These are phyloP conservation scores for Neosilurus hyrtlii DNA, from an alignment of 2,797 vertebrate genomes.

Conservation along the genomic window DNA sequence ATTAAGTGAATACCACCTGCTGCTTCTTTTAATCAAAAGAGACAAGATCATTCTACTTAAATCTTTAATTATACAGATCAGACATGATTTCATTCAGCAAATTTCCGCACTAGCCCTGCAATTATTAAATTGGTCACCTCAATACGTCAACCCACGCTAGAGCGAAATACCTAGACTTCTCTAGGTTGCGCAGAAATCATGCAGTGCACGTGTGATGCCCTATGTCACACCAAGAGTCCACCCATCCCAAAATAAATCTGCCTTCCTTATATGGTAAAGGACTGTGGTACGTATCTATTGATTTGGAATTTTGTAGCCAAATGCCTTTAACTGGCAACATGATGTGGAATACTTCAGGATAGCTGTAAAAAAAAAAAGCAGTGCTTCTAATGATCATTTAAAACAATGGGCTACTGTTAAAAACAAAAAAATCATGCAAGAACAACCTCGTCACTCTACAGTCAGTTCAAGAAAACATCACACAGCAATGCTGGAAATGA, in stretches of 20 bases:
- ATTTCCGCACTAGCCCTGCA: not conserved
- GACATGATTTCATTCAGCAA: not conserved
- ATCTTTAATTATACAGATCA: not conserved
- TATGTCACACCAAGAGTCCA: too few relatives aligned
- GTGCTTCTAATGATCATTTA: not conserved
- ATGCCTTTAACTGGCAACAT: not conserved
- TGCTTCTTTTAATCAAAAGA: not conserved
- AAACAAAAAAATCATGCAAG: constrained; percentile 50
- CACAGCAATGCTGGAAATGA: not conserved
- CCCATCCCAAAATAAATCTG: too few relatives aligned
- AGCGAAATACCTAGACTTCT: too few relatives aligned
- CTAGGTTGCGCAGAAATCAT: too few relatives aligned
- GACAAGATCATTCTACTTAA: not conserved
- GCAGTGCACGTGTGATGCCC: too few relatives aligned
- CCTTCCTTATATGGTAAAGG: too few relatives aligned
- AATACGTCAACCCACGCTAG: too few relatives aligned
- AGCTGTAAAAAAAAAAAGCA: not conserved
- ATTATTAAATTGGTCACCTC: too few relatives aligned
- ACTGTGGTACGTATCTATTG: too few relatives aligned
- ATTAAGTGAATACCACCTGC: not conserved
- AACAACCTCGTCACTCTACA: not conserved
- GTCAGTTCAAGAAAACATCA: not conserved
- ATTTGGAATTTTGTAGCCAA: too few relatives aligned
- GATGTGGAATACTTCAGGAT: not conserved
- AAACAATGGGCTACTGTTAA: not conserved